phyloP scores from a whole-genome alignment of 2,888 invertebrate species.

The Platycheirus albimanus region DNA sequence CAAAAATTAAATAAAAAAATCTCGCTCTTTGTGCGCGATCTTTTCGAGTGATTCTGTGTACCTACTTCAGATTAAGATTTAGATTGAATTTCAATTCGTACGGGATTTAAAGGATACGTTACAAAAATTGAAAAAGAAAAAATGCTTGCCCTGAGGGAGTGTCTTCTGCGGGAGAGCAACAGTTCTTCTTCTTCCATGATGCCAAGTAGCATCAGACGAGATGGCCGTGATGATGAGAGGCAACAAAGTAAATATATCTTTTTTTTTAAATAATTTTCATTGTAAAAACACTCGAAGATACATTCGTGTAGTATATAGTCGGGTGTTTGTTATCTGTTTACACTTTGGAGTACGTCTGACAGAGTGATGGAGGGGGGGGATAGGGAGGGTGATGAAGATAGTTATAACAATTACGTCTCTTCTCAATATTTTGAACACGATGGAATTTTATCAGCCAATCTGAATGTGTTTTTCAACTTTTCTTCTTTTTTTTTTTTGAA shows the following conservation, averaged over 20 bases:
- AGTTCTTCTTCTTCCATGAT: slow-evolving; percentile 29
- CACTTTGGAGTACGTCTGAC: slow-evolving; percentile 46
- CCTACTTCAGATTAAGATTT: too few relatives aligned
- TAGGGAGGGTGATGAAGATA: slow-evolving; percentile 1
- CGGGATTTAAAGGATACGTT: slow-evolving; percentile 55
- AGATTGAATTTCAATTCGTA: neutral
- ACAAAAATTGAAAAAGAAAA: slow-evolving; percentile 9
- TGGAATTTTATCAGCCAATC: slow-evolving; percentile 61
- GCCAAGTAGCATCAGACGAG: slow-evolving; percentile 40
- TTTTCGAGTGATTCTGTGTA: slow-evolving; percentile 24
- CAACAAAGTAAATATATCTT: slow-evolving; percentile 60
- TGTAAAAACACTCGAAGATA: slow-evolving; percentile 20
- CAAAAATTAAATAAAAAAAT: slow-evolving; percentile 14
- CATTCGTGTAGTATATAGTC: slow-evolving; percentile 1
- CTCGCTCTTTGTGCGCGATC: slow-evolving; percentile 18
- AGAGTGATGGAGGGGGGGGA: too few relatives aligned
- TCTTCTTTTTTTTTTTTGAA: too few relatives aligned
- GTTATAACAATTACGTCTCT: slow-evolving; percentile 22
- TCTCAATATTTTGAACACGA: slow-evolving; percentile 2
- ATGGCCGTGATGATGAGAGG: slow-evolving; percentile 60
- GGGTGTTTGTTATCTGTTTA: slow-evolving; percentile 48
- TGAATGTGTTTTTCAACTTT: too few relatives aligned
- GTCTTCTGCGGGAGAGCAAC: slow-evolving; percentile 63
- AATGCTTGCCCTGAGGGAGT: slow-evolving; percentile 66
- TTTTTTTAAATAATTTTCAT: neutral